A percentile compares a stretch with the other conserved stretches of the same genome.
Evolutionary conservation across 1,140 invertebrate genomes (phyloP).

Genomic region (Caenorhabditis tropicalis): DNA sequence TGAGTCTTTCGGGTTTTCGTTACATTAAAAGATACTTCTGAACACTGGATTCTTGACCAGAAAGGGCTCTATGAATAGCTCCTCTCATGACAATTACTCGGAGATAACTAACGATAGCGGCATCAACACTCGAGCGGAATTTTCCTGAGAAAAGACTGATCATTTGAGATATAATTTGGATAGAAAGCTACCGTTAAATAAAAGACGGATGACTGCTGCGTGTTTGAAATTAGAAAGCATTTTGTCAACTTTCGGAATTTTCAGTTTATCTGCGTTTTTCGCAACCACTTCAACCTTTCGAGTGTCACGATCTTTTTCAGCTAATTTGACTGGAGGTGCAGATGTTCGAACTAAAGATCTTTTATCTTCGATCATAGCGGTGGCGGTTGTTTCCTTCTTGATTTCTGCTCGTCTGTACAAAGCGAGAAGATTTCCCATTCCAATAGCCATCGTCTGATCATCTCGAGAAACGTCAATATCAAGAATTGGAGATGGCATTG

Average conservation of each 20-base stretch:
- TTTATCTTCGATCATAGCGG: neutral
- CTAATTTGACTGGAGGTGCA: constrained; percentile 58
- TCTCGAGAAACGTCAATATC: constrained; percentile 82
- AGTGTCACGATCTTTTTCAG: constrained; percentile 65
- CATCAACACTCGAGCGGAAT: neutral
- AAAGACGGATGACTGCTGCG: constrained; percentile 43
- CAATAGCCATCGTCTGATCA: constrained; percentile 85
- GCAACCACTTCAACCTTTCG: neutral
- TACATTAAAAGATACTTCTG: neutral
- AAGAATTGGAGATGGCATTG: constrained; percentile 87
- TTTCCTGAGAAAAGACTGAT: constrained; percentile 1
- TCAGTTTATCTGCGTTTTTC: constrained; percentile 37
- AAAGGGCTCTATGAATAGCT: constrained; percentile 43
- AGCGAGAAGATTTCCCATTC: constrained; percentile 85
- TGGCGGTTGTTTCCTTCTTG: constrained; percentile 60
- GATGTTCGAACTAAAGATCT: neutral
- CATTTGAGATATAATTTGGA: neutral
- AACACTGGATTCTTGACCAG: constrained; percentile 22
- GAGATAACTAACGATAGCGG: constrained; percentile 26
- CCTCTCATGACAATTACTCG: constrained; percentile 30
- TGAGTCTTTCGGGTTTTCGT: neutral
- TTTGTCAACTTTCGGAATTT: constrained; percentile 36
- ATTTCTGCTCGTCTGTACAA: constrained; percentile 80
- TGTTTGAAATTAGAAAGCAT: constrained; percentile 49
- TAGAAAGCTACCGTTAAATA: constrained; percentile 16